phyloP scores from a whole-genome alignment of 2,797 vertebrate species.

The Karalla daura region DNA sequence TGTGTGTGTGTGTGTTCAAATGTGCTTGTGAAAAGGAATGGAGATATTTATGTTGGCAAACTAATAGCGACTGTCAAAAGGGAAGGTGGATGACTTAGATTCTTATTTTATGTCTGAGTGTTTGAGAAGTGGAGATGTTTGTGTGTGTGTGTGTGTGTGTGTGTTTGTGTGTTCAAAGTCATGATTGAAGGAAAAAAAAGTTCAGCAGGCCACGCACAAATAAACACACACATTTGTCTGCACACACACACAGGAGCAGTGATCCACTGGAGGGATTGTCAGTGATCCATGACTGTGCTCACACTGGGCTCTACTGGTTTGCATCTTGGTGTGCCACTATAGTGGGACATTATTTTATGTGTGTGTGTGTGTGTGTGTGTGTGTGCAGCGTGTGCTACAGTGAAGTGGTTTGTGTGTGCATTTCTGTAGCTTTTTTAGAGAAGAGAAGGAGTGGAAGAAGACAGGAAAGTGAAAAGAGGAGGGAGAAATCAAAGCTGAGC shows the following conservation, averaged over 20 bases:
- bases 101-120: constrained; percentile 23
- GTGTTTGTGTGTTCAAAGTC: constrained; percentile 19
- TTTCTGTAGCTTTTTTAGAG: constrained; percentile 23
- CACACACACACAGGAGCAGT: constrained; percentile 42
- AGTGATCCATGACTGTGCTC: constrained; percentile 65
- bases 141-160: constrained; percentile 4
- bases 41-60: constrained; percentile 64
- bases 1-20: constrained; percentile 10
- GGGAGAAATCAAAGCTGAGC: constrained; percentile 51
- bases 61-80: constrained; percentile 64
- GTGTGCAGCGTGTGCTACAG: constrained; percentile 17
- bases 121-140: constrained; percentile 1
- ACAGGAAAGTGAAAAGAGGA: constrained; percentile 14
- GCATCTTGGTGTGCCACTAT: constrained; percentile 52
- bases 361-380: constrained; percentile 26
- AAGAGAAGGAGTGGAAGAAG: constrained; percentile 30
- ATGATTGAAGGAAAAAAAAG: constrained; percentile 27
- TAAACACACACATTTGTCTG: constrained; percentile 26
- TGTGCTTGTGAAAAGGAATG: constrained; percentile 54
- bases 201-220: constrained; percentile 17
- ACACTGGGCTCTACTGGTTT: constrained; percentile 59
- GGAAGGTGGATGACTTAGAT: constrained; percentile 38
- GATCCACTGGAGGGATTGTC: constrained; percentile 58
- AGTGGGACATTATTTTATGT: constrained; percentile 42
- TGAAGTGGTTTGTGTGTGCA: constrained; percentile 26